These are phyloP conservation scores for Euphonia xanthogaster DNA, from an alignment of 2,797 vertebrate genomes.

Conservation along the genomic window DNA sequence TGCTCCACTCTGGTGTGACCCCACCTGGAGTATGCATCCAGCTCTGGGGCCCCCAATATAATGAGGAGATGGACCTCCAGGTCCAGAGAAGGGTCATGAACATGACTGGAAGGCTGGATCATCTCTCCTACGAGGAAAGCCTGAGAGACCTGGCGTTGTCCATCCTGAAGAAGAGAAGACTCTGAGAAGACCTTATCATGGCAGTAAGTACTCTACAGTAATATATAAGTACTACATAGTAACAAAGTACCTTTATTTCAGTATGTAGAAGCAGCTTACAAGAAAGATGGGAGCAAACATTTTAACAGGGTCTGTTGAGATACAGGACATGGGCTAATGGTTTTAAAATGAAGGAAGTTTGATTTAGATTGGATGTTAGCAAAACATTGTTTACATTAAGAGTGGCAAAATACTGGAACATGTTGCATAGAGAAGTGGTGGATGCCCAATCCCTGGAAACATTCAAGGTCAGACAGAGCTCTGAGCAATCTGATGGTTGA, in stretches of 20 bases:
- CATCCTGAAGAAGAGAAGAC: not conserved
- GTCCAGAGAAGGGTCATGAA: not conserved
- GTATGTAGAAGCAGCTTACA: not conserved
- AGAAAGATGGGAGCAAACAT: not conserved
- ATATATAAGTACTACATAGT: not conserved
- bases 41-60: not conserved
- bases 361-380: not conserved
- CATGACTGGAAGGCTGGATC: not conserved
- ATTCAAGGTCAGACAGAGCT: not conserved
- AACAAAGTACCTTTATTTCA: not conserved
- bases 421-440: not conserved
- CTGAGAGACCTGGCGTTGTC: not conserved
- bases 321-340: not conserved
- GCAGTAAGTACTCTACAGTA: not conserved
- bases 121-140: not conserved
- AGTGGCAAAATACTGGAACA: not conserved
- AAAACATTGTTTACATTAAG: not conserved
- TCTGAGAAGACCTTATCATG: not conserved
- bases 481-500: not conserved
- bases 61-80: not conserved
- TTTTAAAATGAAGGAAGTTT: not conserved
- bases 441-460: not conserved
- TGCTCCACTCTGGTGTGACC: not conserved
- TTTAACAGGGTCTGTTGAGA: not conserved
- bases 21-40: not conserved